A percentile compares a stretch with the other conserved stretches of the same genome.
Conservation (phyloP, 2,888 invertebrate genomes). For the Alitta virens region DNA sequence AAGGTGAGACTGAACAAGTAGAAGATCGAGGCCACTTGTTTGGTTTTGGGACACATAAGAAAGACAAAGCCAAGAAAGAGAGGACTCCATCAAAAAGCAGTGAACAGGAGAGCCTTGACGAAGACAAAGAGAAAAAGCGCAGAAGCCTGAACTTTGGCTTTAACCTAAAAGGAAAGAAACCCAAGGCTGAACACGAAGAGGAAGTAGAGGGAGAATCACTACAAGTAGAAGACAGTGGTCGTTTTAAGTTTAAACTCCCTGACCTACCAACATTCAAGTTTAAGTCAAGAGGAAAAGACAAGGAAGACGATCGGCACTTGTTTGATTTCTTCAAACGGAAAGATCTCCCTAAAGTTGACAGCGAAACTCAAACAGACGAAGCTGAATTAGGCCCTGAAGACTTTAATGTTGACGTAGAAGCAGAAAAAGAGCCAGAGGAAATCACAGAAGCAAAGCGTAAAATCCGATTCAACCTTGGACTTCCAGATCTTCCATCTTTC, state of each 20-base stretch:
- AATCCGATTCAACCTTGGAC: too few species aligned
- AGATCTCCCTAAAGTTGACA: too few species aligned
- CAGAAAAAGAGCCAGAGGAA: neutral
- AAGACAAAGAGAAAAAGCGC: neutral
- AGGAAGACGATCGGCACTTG: neutral
- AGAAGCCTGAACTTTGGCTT: neutral
- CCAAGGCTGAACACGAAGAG: neutral
- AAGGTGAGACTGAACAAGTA: neutral
- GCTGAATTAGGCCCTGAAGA: neutral
- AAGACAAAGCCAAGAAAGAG: neutral
- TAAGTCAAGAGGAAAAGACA: neutral
- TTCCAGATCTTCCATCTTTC: too few species aligned
- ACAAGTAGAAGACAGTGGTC: too few species aligned
- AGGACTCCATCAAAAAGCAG: neutral
- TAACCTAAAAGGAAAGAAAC: neutral
- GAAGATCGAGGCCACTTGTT: neutral
- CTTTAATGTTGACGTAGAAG: conserved; percentile 1
- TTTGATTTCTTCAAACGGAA: too few species aligned
- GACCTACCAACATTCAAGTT: too few species aligned
- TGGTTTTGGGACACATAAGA: neutral
- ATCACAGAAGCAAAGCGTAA: too few species aligned
- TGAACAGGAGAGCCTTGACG: too few species aligned
- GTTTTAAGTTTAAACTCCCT: too few species aligned
- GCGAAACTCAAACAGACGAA: neutral
- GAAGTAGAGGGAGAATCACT: neutral